A percentile compares a stretch with the other conserved stretches of the same genome.
Evolutionary conservation across 2,797 vertebrate species (phyloP).

Genomic region (Coreius guichenoti): DNA sequence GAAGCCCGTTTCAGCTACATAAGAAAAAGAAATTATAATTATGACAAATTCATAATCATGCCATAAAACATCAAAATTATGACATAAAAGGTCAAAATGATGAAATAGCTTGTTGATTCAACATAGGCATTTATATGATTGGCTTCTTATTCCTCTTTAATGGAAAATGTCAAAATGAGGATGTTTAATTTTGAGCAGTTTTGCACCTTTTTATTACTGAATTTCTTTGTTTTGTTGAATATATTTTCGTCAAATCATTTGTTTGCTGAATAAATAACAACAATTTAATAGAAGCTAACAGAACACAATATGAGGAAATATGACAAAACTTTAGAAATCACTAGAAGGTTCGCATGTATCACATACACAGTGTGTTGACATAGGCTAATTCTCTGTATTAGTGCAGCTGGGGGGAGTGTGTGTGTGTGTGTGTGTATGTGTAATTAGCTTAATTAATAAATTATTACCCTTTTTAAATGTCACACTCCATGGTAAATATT

Average conservation of each 20-base stretch:
- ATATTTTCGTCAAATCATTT: not conserved
- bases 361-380: not conserved
- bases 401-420: not conserved
- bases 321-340: not conserved
- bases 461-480: conserved; percentile 27
- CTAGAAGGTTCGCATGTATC: not conserved
- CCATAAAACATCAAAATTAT: not conserved
- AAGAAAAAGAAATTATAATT: not conserved
- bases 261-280: not conserved
- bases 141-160: not conserved
- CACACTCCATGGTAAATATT: conserved; percentile 24
- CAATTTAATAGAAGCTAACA: not conserved
- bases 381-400: not conserved
- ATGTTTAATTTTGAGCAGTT: not conserved
- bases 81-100: too few species aligned
- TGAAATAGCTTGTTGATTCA: not conserved
- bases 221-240: not conserved
- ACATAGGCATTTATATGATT: not conserved
- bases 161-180: not conserved
- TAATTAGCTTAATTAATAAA: conserved; percentile 6
- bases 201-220: not conserved
- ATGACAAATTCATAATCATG: not conserved
- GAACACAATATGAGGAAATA: not conserved
- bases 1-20: not conserved
- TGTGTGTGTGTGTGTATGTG: too few species aligned